These are phyloP conservation scores for Catharus ustulatus DNA, from an alignment of 2,797 vertebrate genomes.

Conservation along the genomic window DNA sequence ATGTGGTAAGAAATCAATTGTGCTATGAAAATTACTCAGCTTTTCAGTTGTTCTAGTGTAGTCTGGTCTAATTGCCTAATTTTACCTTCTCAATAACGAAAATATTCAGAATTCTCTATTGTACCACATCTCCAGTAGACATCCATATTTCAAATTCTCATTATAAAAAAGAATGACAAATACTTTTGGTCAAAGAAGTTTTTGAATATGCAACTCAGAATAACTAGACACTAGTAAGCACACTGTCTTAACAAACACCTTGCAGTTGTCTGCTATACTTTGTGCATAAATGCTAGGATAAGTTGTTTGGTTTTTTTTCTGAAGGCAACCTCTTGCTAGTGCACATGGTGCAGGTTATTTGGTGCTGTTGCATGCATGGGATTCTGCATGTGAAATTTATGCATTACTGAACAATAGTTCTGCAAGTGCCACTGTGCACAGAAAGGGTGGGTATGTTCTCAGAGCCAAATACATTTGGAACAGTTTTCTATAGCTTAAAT, in stretches of 20 bases:
- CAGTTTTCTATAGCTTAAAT: not conserved
- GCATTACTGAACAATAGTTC: not conserved
- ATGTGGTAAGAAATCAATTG: constrained; percentile 44
- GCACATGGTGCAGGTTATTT: not conserved
- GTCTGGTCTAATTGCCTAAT: not conserved
- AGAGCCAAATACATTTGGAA: not conserved
- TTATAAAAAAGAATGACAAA: not conserved
- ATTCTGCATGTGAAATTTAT: not conserved
- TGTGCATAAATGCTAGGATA: not conserved
- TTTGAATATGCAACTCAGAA: not conserved
- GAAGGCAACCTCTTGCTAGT: not conserved
- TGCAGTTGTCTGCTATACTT: not conserved
- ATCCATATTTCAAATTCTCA: not conserved
- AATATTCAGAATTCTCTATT: not conserved
- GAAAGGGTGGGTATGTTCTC: not conserved
- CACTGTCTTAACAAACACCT: not conserved
- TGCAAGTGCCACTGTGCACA: not conserved
- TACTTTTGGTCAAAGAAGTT: not conserved
- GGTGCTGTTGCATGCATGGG: not conserved
- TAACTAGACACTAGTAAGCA: not conserved
- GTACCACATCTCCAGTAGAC: not conserved
- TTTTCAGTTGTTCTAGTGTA: not conserved
- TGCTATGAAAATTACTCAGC: constrained; percentile 17
- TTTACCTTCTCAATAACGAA: constrained; percentile 25
- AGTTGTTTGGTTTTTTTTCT: not conserved